A percentile compares a stretch with the other conserved stretches of the same genome.
phyloP scores from a whole-genome alignment of 2,113 vertebrate genomes.

The Astatoreochromis straeleni region DNA sequence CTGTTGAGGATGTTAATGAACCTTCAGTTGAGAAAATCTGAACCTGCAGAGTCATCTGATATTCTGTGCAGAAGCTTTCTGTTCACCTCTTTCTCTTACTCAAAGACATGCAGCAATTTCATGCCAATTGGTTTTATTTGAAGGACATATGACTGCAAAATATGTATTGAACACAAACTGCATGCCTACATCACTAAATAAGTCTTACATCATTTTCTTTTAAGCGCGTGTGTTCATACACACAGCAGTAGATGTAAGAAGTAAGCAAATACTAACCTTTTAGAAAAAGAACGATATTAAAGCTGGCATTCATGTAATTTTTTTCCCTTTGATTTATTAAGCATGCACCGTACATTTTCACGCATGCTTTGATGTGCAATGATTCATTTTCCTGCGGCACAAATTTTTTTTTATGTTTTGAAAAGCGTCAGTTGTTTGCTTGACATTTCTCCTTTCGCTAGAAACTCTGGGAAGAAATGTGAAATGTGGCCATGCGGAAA shows the following conservation, averaged over 20 bases:
- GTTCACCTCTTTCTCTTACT: background rate
- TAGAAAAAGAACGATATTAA: background rate
- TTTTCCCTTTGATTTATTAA: background rate
- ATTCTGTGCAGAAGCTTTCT: background rate
- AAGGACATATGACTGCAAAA: background rate
- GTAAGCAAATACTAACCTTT: background rate
- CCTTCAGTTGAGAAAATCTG: conserved; percentile 36
- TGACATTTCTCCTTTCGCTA: conserved; percentile 28
- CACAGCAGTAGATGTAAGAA: background rate
- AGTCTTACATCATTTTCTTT: background rate
- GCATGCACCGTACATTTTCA: background rate
- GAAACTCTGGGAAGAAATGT: background rate
- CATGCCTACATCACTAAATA: background rate
- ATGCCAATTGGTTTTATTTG: background rate
- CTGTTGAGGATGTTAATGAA: conserved; percentile 27
- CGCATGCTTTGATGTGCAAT: background rate
- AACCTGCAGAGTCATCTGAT: background rate
- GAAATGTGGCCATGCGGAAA: background rate
- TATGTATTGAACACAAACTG: background rate
- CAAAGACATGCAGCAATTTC: background rate
- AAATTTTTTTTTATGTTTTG: background rate
- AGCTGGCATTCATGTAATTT: background rate
- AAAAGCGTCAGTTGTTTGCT: conserved; percentile 33
- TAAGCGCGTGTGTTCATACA: background rate
- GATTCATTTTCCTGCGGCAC: background rate